Conservation (phyloP, 2,888 invertebrate genomes). For the Homarus gammarus region DNA sequence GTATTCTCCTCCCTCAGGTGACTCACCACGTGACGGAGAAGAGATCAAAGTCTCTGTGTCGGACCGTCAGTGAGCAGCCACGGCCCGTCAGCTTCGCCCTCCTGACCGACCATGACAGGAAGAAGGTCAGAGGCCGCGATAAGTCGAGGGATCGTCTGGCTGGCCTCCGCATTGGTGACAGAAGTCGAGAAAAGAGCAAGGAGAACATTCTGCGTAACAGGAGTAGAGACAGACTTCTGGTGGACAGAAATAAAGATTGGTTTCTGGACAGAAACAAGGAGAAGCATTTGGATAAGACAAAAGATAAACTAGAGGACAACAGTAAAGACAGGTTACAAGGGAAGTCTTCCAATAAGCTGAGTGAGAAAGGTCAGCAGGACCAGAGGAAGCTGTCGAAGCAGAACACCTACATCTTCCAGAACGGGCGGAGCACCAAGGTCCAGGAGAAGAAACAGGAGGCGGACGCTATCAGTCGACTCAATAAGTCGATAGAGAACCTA, state of each 20-base stretch:
- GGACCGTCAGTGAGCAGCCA: slow-evolving; percentile 59
- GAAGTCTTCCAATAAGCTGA: slow-evolving; percentile 20
- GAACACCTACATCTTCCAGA: slow-evolving; percentile 75
- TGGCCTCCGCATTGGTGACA: slow-evolving; percentile 35
- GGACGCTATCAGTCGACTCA: slow-evolving; percentile 48
- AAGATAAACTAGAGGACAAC: slow-evolving; percentile 41
- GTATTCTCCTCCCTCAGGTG: slow-evolving; percentile 51
- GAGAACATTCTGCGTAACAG: slow-evolving; percentile 45
- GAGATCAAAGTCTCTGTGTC: slow-evolving; percentile 64
- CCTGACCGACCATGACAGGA: slow-evolving; percentile 56
- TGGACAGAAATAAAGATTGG: slow-evolving; percentile 27
- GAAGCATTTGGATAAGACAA: slow-evolving; percentile 23
- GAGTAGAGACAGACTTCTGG: slow-evolving; percentile 18
- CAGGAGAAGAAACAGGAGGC: slow-evolving; percentile 54
- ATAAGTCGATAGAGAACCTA: slow-evolving; percentile 62
- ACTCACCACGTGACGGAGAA: slow-evolving; percentile 75
- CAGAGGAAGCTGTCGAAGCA: slow-evolving; percentile 73
- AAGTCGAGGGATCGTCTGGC: slow-evolving; percentile 49
- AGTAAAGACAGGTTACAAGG: slow-evolving; percentile 26
- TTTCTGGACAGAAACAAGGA: slow-evolving; percentile 56
- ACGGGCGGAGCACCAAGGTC: slow-evolving; percentile 49
- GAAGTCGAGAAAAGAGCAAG: slow-evolving; percentile 52
- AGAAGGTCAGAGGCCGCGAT: slow-evolving; percentile 50
- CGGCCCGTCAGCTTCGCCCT: slow-evolving; percentile 48
- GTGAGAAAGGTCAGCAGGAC: slow-evolving; percentile 40